Evolutionary conservation across 2,888 invertebrate genomes (phyloP), one percentile per base, ranked within the genome.

Genomic region (Entomobrya multifasciata): DNA sequence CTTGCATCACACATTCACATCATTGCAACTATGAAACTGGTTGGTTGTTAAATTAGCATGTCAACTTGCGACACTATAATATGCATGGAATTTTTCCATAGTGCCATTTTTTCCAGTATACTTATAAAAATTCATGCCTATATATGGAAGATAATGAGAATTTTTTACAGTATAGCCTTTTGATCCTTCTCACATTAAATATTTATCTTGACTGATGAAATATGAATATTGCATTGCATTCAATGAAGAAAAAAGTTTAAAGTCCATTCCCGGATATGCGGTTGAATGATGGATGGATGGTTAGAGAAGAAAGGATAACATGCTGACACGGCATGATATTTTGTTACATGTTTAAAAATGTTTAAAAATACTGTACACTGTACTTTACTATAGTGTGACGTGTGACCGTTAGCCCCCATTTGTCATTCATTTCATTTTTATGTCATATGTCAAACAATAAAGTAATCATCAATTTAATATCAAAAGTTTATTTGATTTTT

Each of bases 261-360:
- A 84, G 84, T 84, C 77, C 84, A 84, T 41, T 13, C 55, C 84
- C 84, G 84, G 84, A 84, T 77, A 49, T 76, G 47, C 11, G 67
- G 30, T 47, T 44, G 25, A 20, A n/a, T n/a, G n/a, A n/a, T n/a
- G n/a, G n/a, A n/a, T n/a, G n/a, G n/a, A n/a, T n/a, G n/a, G n/a
- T n/a, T n/a, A n/a, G n/a, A n/a, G n/a, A n/a, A n/a, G n/a, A n/a
- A n/a, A n/a, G n/a, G n/a, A n/a, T n/a, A n/a, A 77, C 84, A 84
- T 84, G 84, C 77, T 84, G 77, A 84, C 84, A 77, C 55, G 41
- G 84, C 84, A 84, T 84, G 84, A 67, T 84, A 36, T 36, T 83
- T 70, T 52, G 22, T 36, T 4, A 3, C 15, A 36, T 36, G 49
- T 44, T 44, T 44, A 44, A 36, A 6, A 36, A 36, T 36, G 8